Base-by-base conservation (phyloP, 23 tunicate species). In the Trididemnum miniatum region DNA sequence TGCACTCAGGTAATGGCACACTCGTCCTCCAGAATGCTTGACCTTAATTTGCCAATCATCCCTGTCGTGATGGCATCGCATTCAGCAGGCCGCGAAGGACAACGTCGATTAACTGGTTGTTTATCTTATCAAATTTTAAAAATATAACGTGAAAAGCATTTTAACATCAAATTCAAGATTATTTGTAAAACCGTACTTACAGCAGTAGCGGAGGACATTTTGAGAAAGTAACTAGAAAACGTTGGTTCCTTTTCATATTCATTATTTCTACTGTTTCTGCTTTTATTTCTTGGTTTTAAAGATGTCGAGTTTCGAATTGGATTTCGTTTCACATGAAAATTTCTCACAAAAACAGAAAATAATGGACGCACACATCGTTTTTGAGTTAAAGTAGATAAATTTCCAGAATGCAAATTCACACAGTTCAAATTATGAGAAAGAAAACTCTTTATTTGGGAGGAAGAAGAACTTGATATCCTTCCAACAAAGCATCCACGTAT, bases 401-500 rank as follows among this genome's bases (percentile, higher is more conserved):
- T n/a, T n/a, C n/a, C n/a, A n/a, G n/a, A n/a, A n/a, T n/a, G 15
- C 9, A 44, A 44, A 44, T 9, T 44, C 54, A 9, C 9, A 44
- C 9, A 44, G 54, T 44, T 15, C 54, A 44, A 44, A 44, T 44
- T 9, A 44, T 9, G 15, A 44, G 12, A 15, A 9, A 44, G 15
- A 20, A 25, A 9, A 40, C 5, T 3, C 9, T n/a, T 73, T 84
- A 62, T 63, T 76, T 84, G 27, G 88, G 88, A 5, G 88, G 88
- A 33, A 75, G 81, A 15, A 84, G 75, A 22, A 36, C 34, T 37
- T 84, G 64, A 75, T 84, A 84, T 35, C 88, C 88, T 5, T 75
- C 39, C 36, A 84, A 31, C 26, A 84, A 63, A 36, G 88, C 81
- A 35, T 76, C 75, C 57, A 50, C 73, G 51, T 84, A 84, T 84